Conservation (phyloP, 2,113 vertebrate species). For the Cottus gobio region DNA sequence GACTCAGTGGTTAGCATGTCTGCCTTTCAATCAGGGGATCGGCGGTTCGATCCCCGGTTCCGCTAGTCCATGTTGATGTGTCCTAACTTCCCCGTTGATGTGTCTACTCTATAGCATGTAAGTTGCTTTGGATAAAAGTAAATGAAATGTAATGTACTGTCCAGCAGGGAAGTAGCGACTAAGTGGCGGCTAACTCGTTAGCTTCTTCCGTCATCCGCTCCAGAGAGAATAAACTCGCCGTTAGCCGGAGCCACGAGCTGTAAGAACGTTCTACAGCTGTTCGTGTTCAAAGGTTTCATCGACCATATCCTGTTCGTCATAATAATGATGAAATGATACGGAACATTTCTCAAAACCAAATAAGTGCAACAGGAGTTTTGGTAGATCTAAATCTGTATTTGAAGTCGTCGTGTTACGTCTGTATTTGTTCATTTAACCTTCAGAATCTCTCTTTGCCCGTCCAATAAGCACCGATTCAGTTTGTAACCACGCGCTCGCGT, state of each 20-base stretch:
- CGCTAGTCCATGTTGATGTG: too few species aligned
- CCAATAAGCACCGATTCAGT: neutral
- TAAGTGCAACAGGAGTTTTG: constrained; percentile 5
- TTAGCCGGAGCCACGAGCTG: neutral
- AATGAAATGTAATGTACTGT: too few species aligned
- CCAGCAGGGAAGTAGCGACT: too few species aligned
- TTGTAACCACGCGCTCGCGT: neutral
- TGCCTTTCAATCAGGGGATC: too few species aligned
- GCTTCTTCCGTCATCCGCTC: neutral
- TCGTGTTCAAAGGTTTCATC: too few species aligned
- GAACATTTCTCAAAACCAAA: neutral
- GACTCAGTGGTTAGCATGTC: too few species aligned
- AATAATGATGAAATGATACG: neutral
- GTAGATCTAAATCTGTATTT: neutral
- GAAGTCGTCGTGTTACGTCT: rapidly evolving
- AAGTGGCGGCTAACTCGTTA: neutral
- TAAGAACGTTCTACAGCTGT: neutral
- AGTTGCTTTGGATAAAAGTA: too few species aligned
- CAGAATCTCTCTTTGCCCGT: neutral
- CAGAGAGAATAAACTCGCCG: neutral
- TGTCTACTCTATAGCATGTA: too few species aligned
- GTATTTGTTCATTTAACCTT: neutral
- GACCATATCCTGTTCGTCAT: too few species aligned
- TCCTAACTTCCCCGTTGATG: too few species aligned
- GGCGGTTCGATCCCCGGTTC: too few species aligned